A percentile compares a stretch with the other conserved stretches of the same genome.
Conservation (phyloP, 2,888 invertebrate genomes). For the Agrotis puta region DNA sequence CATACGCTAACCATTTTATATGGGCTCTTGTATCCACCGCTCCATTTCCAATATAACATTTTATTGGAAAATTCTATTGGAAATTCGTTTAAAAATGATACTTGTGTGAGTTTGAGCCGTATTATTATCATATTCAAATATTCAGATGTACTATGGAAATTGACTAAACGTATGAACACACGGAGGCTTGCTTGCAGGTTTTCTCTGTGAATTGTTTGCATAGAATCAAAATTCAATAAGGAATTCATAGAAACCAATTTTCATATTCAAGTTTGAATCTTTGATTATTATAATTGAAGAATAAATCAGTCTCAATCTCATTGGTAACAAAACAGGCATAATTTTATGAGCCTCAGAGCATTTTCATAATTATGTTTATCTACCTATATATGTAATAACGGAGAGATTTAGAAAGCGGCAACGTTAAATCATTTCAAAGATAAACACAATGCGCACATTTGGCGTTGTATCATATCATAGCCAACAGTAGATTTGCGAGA, state of each 20-base stretch:
- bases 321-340: too few species aligned
- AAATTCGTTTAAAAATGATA: constrained; percentile 51
- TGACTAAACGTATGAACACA: constrained; percentile 40
- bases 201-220: constrained; percentile 32
- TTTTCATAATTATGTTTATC: too few species aligned
- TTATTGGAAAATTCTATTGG: constrained; percentile 54
- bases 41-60: constrained; percentile 54
- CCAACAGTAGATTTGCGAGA: not conserved
- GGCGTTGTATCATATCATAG: not conserved
- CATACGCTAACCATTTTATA: constrained; percentile 59
- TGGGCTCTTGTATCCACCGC: constrained; percentile 42
- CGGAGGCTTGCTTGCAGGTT: constrained; percentile 27
- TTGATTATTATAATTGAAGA: constrained; percentile 4
- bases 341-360: too few species aligned
- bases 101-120: constrained; percentile 45
- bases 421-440: not conserved
- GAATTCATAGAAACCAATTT: constrained; percentile 12
- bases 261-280: constrained; percentile 14
- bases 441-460: not conserved
- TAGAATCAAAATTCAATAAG: constrained; percentile 39
- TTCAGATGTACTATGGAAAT: constrained; percentile 57
- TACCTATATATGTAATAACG: too few species aligned
- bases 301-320: not conserved
- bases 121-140: constrained; percentile 60
- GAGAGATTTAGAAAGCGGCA: too few species aligned